Evolutionary conservation across 2,797 vertebrate species (phyloP).

Genomic region (Pipistrellus kuhlii): DNA sequence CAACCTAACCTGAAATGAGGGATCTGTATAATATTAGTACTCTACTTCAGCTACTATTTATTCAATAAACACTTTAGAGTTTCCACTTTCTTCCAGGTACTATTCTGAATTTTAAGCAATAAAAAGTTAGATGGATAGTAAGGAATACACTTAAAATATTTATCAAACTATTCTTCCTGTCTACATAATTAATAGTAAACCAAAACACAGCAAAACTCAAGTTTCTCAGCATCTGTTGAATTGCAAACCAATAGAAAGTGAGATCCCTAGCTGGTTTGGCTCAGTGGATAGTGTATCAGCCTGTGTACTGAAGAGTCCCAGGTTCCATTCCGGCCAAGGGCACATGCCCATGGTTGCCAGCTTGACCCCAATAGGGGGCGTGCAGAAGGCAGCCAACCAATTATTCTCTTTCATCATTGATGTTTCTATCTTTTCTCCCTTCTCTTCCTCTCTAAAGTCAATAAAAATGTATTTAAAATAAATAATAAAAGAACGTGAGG

Average conservation of each 20-base stretch:
- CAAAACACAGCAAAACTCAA: conserved; percentile 21
- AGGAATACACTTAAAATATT: not conserved
- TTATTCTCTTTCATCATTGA: no score
- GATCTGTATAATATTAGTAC: not conserved
- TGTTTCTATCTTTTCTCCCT: no score
- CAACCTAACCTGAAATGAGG: not conserved
- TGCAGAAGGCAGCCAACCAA: no score
- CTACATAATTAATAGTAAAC: not conserved
- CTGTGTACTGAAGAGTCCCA: no score
- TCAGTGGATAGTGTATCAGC: no score
- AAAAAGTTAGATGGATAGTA: not conserved
- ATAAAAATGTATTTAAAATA: no score
- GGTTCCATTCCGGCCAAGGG: no score
- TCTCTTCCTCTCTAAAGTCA: no score
- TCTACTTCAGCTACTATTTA: not conserved
- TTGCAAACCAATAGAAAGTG: not conserved
- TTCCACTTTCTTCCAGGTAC: not conserved
- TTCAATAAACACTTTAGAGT: not conserved
- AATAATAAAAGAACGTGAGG: not conserved
- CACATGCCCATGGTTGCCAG: no score
- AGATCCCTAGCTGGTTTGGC: no score
- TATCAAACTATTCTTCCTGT: not conserved
- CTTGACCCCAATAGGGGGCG: no score
- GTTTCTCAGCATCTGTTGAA: not conserved
- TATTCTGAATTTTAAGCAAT: not conserved